A percentile compares a stretch with the other conserved stretches of the same genome.
Evolutionary conservation across 2,113 vertebrate species (phyloP).

Genomic region (Scomber japonicus): DNA sequence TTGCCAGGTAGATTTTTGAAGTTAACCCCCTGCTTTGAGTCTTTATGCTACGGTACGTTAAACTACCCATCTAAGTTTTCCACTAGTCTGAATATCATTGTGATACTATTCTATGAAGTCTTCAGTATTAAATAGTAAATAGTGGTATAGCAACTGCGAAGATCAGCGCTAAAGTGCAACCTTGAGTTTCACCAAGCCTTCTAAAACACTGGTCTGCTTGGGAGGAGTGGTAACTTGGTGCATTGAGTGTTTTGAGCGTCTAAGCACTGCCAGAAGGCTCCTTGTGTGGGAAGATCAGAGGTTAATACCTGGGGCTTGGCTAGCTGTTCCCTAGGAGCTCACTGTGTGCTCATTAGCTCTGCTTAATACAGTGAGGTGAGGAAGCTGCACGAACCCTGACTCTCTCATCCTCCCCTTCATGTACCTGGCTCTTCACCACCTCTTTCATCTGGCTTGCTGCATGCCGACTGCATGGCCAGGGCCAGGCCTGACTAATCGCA

Average conservation of each 20-base stretch:
- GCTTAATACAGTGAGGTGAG: constrained; percentile 75
- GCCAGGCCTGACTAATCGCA: constrained; percentile 81
- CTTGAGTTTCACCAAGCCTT: constrained; percentile 12
- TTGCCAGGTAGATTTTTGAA: no score
- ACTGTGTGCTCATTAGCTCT: constrained; percentile 80
- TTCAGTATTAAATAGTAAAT: not conserved
- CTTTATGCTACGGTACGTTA: not conserved
- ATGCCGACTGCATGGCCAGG: constrained; percentile 63
- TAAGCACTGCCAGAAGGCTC: constrained; percentile 45
- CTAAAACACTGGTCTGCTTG: constrained; percentile 12
- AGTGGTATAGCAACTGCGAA: constrained; percentile 1
- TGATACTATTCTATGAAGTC: not conserved
- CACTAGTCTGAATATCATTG: not conserved
- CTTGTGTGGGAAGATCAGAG: constrained; percentile 74
- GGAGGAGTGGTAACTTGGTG: constrained; percentile 21
- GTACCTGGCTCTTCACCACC: constrained; percentile 70
- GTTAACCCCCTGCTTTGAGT: not conserved
- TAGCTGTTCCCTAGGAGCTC: constrained; percentile 54
- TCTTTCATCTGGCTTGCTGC: constrained; percentile 75
- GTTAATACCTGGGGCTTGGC: constrained; percentile 68
- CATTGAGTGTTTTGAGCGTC: constrained; percentile 46
- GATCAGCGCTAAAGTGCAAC: constrained; percentile 7
- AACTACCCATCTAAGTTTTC: not conserved
- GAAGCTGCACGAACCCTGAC: constrained; percentile 57
- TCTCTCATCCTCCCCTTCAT: constrained; percentile 68